phyloP scores from a whole-genome alignment of 1,140 invertebrate species.

The Tetramorium simillimum region DNA sequence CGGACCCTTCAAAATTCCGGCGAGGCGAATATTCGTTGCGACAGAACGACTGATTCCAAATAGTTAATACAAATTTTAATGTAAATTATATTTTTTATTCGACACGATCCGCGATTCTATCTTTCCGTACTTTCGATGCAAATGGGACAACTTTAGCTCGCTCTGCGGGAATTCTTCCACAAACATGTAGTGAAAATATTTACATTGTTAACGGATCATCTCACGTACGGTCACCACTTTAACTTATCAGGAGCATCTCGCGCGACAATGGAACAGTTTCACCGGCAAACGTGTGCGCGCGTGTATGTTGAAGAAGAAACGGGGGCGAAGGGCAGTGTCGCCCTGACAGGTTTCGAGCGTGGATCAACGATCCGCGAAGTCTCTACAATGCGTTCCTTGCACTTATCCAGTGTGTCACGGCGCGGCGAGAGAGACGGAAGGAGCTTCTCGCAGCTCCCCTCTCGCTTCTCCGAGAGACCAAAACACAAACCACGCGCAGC shows the following conservation, averaged over 20 bases:
- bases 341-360: constrained; percentile 42
- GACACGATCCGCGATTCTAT: background rate
- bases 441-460: constrained; percentile 1
- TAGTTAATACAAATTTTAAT: background rate
- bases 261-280: constrained; percentile 52
- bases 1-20: background rate
- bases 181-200: constrained; percentile 33
- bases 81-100: background rate
- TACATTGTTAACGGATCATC: constrained; percentile 39
- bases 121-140: constrained; percentile 15
- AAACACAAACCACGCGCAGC: constrained; percentile 75
- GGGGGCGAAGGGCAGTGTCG: background rate
- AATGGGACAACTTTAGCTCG: background rate
- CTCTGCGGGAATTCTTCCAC: background rate
- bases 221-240: constrained; percentile 15
- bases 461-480: constrained; percentile 68
- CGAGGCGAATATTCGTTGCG: background rate
- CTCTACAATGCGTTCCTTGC: constrained; percentile 56
- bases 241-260: constrained; percentile 38
- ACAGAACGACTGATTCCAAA: background rate
- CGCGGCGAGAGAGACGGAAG: background rate
- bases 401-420: constrained; percentile 45
- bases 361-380: constrained; percentile 54
- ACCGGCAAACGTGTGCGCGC: background rate
- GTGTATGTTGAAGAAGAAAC: background rate